Evolutionary conservation across 1,140 invertebrate genomes (phyloP), one percentile per base, ranked within the genome.

Genomic region (Sycophila sp.): DNA sequence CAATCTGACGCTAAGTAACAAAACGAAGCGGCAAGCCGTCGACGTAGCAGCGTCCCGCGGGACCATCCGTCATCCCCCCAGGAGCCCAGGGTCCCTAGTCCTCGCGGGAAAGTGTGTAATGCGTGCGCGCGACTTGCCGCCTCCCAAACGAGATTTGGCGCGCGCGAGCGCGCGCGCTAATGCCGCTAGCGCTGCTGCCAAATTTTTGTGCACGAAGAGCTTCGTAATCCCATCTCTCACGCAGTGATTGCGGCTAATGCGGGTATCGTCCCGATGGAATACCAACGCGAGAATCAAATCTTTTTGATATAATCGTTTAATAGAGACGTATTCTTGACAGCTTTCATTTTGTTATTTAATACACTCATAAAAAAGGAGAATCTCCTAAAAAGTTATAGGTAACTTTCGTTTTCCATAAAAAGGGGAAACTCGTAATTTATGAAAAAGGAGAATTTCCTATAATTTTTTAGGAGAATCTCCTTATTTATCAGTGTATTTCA

Each of bases 1-100:
- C 69, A 76, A 80, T 77, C 71, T 75, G 74, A 72, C 75, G 72
- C 77, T 76, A 77, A 77, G 78, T 76, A 80, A 78, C 73, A 75
- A 77, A 79, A 67, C 67, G 53, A 47, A 22, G 63, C 59, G 47
- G 45, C 28, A 13, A 65, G 69, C 32, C 64, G 49, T 55, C 62
- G 45, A 64, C 24, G 24, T 47, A 4, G n/a, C 26, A 17, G 19
- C 11, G 69, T 74, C 78, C 67, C 75, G 38, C 58, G 75, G 73
- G 75, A 76, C 69, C 73, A 78, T 79, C 76, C 75, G 77, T 79
- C 78, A 80, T 15, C 2, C 17, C 4, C 28, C 26, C 38, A 63
- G 47, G 45, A 36, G 34, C 34, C 28, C 73, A 60, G 70, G 72
- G 74, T 71, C 73, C 76, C 75, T 76, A 72, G 40, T 49, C 75